A percentile compares a stretch with the other conserved stretches of the same genome.
Conservation (phyloP, 2,888 invertebrate genomes). For the Panopea generosa region DNA sequence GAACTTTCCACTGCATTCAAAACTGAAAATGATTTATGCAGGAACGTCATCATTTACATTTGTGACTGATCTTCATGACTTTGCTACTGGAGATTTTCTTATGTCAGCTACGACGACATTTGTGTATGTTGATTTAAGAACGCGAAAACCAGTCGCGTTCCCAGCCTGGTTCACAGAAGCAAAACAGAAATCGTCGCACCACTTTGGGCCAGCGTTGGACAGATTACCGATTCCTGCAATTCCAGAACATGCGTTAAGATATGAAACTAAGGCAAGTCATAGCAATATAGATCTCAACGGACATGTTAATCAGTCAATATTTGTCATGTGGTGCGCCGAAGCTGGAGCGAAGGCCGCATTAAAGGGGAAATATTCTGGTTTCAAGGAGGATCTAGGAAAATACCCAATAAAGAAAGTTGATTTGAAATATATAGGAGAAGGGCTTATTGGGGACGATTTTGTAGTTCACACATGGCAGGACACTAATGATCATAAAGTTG, state of each 20-base stretch:
- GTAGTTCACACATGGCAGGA: constrained; percentile 47
- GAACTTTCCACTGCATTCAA: constrained; percentile 27
- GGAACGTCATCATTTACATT: constrained; percentile 43
- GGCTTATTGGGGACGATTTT: constrained; percentile 29
- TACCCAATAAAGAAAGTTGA: constrained; percentile 34
- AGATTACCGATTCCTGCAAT: constrained; percentile 15
- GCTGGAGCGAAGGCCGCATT: constrained; percentile 41
- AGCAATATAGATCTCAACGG: constrained; percentile 49
- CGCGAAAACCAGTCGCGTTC: constrained; percentile 32
- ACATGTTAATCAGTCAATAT: constrained; percentile 52
- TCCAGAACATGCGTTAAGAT: constrained; percentile 35
- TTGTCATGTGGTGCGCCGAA: constrained; percentile 52
- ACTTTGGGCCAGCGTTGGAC: constrained; percentile 16
- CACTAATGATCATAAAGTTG: background rate
- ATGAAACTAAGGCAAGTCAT: constrained; percentile 14
- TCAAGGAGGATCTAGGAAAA: constrained; percentile 34
- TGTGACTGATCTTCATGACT: constrained; percentile 12
- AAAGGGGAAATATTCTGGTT: constrained; percentile 33
- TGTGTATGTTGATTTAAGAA: constrained; percentile 47
- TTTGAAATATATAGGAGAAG: constrained; percentile 45
- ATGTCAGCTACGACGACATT: constrained; percentile 29
- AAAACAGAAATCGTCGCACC: constrained; percentile 9
- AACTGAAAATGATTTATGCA: constrained; percentile 22
- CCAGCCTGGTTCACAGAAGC: constrained; percentile 37
- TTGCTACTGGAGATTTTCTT: constrained; percentile 9